Evolutionary conservation across 2,797 vertebrate species (phyloP).

Genomic region (Malacoraja senta): DNA sequence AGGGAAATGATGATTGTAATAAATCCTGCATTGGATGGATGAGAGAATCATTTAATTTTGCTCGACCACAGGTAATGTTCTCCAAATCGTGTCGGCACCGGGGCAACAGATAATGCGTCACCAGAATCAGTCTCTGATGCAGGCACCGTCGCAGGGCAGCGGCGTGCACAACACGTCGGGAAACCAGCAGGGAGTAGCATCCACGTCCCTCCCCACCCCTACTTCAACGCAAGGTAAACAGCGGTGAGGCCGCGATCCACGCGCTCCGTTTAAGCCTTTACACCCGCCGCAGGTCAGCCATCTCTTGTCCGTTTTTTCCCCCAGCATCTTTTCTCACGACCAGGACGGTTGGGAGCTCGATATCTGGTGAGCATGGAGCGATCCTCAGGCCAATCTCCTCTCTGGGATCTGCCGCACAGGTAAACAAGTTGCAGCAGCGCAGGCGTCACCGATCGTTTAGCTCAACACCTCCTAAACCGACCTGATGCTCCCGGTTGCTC

Average conservation of each 20-base stretch:
- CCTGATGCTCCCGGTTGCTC: too few species aligned
- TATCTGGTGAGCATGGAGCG: slow-evolving; percentile 49
- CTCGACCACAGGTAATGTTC: slow-evolving; percentile 77
- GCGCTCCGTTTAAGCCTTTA: background rate
- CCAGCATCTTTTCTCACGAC: slow-evolving; percentile 48
- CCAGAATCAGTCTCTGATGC: slow-evolving; percentile 82
- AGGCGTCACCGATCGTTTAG: too few species aligned
- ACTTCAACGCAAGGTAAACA: slow-evolving; percentile 15
- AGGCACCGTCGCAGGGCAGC: slow-evolving; percentile 71
- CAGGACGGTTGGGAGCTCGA: slow-evolving; percentile 49
- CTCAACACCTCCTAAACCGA: too few species aligned
- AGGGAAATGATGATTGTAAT: background rate
- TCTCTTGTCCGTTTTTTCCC: background rate
- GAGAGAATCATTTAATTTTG: slow-evolving; percentile 1
- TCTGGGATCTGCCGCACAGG: slow-evolving; percentile 53
- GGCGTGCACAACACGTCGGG: slow-evolving; percentile 69
- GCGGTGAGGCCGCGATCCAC: background rate
- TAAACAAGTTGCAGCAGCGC: slow-evolving; percentile 40
- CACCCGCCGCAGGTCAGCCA: background rate
- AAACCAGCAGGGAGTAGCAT: slow-evolving; percentile 54
- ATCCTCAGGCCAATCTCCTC: slow-evolving; percentile 46
- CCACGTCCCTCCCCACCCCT: slow-evolving; percentile 52
- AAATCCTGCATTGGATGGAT: background rate
- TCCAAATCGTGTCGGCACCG: slow-evolving; percentile 91
- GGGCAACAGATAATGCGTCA: slow-evolving; percentile 84